Evolutionary conservation across 2,113 vertebrate species (phyloP).

Genomic region (Acrocephalus arundinaceus): DNA sequence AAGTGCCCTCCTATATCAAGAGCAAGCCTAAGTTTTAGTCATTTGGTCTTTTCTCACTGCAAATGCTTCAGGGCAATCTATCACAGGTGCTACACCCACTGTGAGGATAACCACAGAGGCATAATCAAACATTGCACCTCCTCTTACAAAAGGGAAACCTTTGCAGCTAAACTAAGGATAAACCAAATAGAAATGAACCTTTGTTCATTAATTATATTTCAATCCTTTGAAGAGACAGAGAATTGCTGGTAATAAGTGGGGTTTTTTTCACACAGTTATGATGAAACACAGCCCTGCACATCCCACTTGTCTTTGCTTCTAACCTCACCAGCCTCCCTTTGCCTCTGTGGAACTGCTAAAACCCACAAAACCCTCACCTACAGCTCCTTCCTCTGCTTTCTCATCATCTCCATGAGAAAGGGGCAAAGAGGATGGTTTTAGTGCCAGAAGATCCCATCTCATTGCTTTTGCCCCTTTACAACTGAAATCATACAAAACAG

Average conservation of each 20-base stretch:
- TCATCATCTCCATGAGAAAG: background rate
- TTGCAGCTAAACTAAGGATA: background rate
- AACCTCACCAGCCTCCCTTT: background rate
- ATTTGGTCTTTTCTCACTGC: background rate
- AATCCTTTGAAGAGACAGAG: background rate
- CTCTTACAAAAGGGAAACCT: background rate
- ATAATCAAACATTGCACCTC: background rate
- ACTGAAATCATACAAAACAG: background rate
- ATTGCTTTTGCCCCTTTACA: background rate
- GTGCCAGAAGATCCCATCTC: background rate
- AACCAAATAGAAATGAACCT: background rate
- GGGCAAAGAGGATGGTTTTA: background rate
- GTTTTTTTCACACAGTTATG: background rate
- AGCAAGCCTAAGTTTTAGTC: background rate
- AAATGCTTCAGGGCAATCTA: background rate
- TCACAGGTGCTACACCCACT: background rate
- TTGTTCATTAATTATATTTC: background rate
- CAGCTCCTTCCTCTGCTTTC: background rate
- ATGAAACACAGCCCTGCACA: background rate
- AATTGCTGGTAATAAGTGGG: background rate
- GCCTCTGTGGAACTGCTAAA: background rate
- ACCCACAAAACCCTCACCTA: background rate
- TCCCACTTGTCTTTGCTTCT: background rate
- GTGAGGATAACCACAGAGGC: background rate
- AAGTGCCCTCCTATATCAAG: background rate